Conservation (phyloP, 2,888 invertebrate genomes). For the Bembecia ichneumoniformis region DNA sequence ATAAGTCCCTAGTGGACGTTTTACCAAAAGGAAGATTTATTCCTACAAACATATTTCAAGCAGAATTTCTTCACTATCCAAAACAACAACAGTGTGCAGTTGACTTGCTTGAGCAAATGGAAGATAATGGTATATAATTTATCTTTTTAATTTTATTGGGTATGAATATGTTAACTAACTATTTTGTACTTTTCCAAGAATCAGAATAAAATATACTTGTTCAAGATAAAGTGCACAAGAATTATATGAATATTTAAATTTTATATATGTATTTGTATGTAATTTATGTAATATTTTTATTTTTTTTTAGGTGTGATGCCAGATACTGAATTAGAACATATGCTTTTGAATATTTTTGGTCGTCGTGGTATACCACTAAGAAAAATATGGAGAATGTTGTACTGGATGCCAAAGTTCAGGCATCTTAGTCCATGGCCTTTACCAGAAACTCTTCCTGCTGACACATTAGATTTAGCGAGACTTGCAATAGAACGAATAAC, state of each 20-base stretch:
- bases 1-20: slow-evolving; percentile 87
- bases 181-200: too few species aligned
- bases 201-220: too few species aligned
- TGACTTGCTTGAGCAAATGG: slow-evolving; percentile 95
- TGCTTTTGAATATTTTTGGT: slow-evolving; percentile 90
- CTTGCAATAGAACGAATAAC: slow-evolving; percentile 88
- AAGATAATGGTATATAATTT: slow-evolving; percentile 79
- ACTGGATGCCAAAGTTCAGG: slow-evolving; percentile 95
- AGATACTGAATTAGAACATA: slow-evolving; percentile 88
- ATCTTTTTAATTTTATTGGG: too few species aligned
- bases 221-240: too few species aligned
- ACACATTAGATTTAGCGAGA: slow-evolving; percentile 83
- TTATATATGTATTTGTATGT: too few species aligned
- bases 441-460: slow-evolving; percentile 83
- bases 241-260: too few species aligned
- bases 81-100: slow-evolving; percentile 95
- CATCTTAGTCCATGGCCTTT: slow-evolving; percentile 89
- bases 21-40: slow-evolving; percentile 92
- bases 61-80: slow-evolving; percentile 93
- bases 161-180: too few species aligned
- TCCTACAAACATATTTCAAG: slow-evolving; percentile 85
- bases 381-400: slow-evolving; percentile 87
- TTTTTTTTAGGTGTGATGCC: slow-evolving; percentile 83
- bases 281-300: too few species aligned
- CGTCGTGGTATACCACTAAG: slow-evolving; percentile 78